These are phyloP conservation scores for Copidosoma aretas DNA, from an alignment of 2,888 invertebrate genomes.

Conservation along the genomic window DNA sequence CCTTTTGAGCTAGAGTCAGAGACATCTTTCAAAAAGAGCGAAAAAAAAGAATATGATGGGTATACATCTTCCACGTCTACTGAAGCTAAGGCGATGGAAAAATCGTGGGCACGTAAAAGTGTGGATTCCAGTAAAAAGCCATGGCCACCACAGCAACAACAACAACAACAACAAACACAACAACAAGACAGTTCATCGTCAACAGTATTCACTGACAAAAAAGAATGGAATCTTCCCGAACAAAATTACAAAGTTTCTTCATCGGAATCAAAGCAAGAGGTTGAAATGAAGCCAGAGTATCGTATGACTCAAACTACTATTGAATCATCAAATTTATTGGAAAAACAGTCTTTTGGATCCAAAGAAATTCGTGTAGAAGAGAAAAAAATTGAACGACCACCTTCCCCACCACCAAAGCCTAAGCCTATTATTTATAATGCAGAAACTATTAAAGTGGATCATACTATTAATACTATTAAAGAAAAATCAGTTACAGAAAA, in stretches of 20 bases:
- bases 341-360: constrained; percentile 56
- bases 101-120: constrained; percentile 70
- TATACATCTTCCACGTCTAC: constrained; percentile 63
- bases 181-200: constrained; percentile 43
- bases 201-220: constrained; percentile 50
- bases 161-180: too few relatives aligned
- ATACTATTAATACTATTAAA: constrained; percentile 56
- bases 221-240: constrained; percentile 55
- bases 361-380: constrained; percentile 52
- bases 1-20: constrained; percentile 54
- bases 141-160: constrained; percentile 62
- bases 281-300: constrained; percentile 53
- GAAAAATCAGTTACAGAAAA: constrained; percentile 60
- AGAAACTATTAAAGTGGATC: constrained; percentile 60
- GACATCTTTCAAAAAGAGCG: constrained; percentile 48
- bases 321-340: constrained; percentile 56
- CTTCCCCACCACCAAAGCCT: constrained; percentile 46
- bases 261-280: constrained; percentile 52
- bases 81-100: constrained; percentile 73
- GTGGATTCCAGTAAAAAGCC: constrained; percentile 63
- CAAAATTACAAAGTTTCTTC: constrained; percentile 55
- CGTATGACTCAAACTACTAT: constrained; percentile 55
- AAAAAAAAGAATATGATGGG: constrained; percentile 45
- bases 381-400: constrained; percentile 46
- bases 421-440: constrained; percentile 62